Conservation (phyloP, 1,140 invertebrate species). For the Callitettix versicolor region DNA sequence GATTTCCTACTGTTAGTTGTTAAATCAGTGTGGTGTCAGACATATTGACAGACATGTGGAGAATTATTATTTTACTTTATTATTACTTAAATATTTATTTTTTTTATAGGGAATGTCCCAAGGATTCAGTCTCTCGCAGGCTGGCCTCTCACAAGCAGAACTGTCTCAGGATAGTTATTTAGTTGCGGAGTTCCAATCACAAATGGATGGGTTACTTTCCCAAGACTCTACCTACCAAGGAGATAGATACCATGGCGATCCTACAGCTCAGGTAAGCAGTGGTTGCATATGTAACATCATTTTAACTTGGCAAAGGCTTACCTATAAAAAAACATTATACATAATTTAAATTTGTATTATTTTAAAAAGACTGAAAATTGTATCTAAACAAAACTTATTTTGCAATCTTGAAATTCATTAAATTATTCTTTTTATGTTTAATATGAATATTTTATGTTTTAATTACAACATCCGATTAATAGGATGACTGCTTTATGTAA, state of each 20-base stretch:
- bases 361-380: background rate
- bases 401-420: background rate
- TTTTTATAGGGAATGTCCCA: slow-evolving; percentile 55
- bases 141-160: slow-evolving; percentile 65
- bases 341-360: background rate
- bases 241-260: slow-evolving; percentile 39
- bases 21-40: too few relatives aligned
- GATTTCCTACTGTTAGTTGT: too few relatives aligned
- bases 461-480: too few relatives aligned
- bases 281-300: background rate
- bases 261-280: background rate
- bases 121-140: slow-evolving; percentile 50
- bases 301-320: background rate
- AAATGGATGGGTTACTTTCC: slow-evolving; percentile 86
- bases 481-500: too few relatives aligned
- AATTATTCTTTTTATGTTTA: background rate
- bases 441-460: too few relatives aligned
- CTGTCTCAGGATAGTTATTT: slow-evolving; percentile 79
- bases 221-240: slow-evolving; percentile 91
- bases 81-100: too few relatives aligned
- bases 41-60: too few relatives aligned
- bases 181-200: slow-evolving; percentile 80
- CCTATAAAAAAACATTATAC: background rate
- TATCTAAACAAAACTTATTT: background rate
- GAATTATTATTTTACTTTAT: too few relatives aligned